Evolutionary conservation across 2,113 vertebrate species (phyloP).

Genomic region (Gulo gulo): DNA sequence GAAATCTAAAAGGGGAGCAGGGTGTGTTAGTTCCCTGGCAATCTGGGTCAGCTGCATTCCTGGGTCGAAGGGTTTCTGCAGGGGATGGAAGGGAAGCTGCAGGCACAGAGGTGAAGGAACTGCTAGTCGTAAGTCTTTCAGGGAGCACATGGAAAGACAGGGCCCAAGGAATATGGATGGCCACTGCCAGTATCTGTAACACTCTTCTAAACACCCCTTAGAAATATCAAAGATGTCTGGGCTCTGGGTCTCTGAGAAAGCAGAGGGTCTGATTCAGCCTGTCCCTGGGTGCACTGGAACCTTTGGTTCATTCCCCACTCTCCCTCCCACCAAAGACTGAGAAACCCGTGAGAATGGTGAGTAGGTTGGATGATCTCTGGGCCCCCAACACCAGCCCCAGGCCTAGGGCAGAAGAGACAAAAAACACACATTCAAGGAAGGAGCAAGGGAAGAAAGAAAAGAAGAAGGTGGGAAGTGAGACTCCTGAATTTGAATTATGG

Average conservation of each 20-base stretch:
- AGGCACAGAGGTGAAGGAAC: background rate
- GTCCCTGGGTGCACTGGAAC: background rate
- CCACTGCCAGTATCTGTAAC: background rate
- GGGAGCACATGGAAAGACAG: background rate
- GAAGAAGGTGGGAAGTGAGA: background rate
- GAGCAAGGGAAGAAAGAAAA: background rate
- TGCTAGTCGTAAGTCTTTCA: background rate
- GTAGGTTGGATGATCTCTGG: background rate
- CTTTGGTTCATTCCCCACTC: background rate
- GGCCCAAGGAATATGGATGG: background rate
- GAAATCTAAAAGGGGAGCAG: background rate
- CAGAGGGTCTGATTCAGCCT: background rate
- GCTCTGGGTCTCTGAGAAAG: background rate
- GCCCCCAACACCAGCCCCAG: background rate
- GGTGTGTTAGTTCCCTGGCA: background rate
- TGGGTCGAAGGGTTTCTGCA: background rate
- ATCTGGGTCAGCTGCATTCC: background rate
- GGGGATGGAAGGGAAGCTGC: background rate
- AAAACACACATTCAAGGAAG: background rate
- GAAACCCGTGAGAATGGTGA: background rate
- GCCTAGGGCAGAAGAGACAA: background rate
- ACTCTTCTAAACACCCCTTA: background rate
- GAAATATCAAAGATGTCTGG: background rate
- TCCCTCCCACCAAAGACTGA: background rate
- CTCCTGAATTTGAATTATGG: background rate